Conservation (phyloP, 2,888 invertebrate species). For the Drosophila greeni region DNA sequence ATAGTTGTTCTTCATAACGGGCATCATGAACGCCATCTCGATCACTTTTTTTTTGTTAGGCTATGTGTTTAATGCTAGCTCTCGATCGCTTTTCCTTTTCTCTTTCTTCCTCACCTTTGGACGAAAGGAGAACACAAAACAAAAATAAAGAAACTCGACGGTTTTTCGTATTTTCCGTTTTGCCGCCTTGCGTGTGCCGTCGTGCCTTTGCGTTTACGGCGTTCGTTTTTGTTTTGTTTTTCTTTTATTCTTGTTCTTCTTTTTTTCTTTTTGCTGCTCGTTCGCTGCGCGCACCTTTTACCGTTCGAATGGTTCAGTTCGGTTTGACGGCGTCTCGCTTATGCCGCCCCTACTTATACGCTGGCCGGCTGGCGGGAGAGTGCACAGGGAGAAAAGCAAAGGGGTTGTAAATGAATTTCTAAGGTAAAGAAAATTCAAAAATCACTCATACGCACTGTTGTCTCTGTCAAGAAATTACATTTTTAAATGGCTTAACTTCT, state of each 20-base stretch:
- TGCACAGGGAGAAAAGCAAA: conserved; percentile 12
- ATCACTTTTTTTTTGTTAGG: conserved; percentile 12
- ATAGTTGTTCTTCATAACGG: conserved; percentile 95
- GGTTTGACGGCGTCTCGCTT: conserved; percentile 59
- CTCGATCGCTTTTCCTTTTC: not conserved
- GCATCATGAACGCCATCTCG: conserved; percentile 97
- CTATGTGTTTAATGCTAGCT: not conserved
- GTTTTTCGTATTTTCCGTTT: conserved; percentile 15
- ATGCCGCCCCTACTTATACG: conserved; percentile 53
- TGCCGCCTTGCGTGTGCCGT: conserved; percentile 21
- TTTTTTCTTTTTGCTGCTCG: conserved; percentile 16
- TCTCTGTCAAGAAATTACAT: accelerated
- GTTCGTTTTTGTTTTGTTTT: conserved; percentile 16
- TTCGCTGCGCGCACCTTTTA: conserved; percentile 29
- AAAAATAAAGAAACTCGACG: conserved; percentile 14
- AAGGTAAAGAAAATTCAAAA: no score
- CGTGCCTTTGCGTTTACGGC: conserved; percentile 26
- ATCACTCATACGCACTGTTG: conserved; percentile 14
- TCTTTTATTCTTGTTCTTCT: not conserved
- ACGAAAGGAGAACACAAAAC: conserved; percentile 16
- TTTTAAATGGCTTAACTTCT: not conserved
- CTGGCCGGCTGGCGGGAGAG: conserved; percentile 7
- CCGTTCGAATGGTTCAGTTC: conserved; percentile 69
- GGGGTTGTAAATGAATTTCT: not conserved
- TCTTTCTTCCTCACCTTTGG: conserved; percentile 7